Conservation (phyloP, 2,888 invertebrate species). For the Graphium colonna region DNA sequence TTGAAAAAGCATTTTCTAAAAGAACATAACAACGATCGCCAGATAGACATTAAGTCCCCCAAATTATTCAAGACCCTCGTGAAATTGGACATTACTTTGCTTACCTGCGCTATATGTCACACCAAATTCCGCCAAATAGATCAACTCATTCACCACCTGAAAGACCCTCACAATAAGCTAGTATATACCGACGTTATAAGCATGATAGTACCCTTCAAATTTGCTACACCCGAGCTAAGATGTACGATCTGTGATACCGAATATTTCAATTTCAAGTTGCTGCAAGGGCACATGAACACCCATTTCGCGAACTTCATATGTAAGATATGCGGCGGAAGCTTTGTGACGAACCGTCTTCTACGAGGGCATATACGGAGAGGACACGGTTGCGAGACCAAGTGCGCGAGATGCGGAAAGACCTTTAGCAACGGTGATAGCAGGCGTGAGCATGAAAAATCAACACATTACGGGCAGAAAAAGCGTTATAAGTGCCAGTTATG, state of each 20-base stretch:
- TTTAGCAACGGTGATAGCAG: constrained; percentile 36
- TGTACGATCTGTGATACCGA: constrained; percentile 46
- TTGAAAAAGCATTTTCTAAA: constrained; percentile 48
- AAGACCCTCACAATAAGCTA: constrained; percentile 36
- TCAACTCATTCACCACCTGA: constrained; percentile 42
- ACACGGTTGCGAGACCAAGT: constrained; percentile 45
- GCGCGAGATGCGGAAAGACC: constrained; percentile 45
- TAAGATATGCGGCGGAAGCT: constrained; percentile 44
- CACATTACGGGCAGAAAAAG: constrained; percentile 34
- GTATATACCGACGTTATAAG: constrained; percentile 44
- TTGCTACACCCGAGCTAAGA: constrained; percentile 44
- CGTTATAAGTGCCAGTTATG: constrained; percentile 47
- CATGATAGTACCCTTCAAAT: constrained; percentile 56
- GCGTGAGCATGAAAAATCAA: constrained; percentile 33
- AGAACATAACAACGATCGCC: constrained; percentile 43
- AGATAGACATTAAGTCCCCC: constrained; percentile 37
- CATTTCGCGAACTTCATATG: constrained; percentile 55
- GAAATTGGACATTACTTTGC: constrained; percentile 48
- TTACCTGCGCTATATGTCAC: constrained; percentile 47
- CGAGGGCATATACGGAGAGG: constrained; percentile 42
- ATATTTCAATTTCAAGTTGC: constrained; percentile 47
- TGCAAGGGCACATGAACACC: constrained; percentile 58
- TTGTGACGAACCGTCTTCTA: constrained; percentile 41
- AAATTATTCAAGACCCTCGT: constrained; percentile 42
- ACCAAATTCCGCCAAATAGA: constrained; percentile 37